Evolutionary conservation across 2,113 vertebrate genomes (phyloP), one percentile per base, ranked within the genome.

Genomic region (Rallus limicola): DNA sequence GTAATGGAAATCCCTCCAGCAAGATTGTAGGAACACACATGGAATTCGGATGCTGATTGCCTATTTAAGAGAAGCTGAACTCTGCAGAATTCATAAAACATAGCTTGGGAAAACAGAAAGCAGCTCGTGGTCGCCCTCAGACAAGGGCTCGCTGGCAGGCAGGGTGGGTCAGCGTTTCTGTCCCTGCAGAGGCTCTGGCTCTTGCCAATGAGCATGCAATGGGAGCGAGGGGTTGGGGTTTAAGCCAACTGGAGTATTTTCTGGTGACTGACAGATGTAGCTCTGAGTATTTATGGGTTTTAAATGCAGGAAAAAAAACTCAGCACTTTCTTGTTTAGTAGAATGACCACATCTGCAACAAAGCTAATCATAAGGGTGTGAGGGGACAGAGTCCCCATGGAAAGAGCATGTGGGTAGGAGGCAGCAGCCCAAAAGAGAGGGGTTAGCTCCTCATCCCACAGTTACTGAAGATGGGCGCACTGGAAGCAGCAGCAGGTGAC

Each of bases 1-100:
- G 3, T 18, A 20, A 38, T 7, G 40, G 53, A 60, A 77, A 50
- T 6, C 34, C 68, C 64, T 24, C 20, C 40, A 36, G 55, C 2
- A 1, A 20, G 42, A 31, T 13, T 29, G 5, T 36, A 16, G 31
- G 44, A 58, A n/a, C 40, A 11, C 0, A 2, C 0, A 6, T 2
- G 40, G 77, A 44, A 53, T 44, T 34, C n/a, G 60, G 78, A 25
- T 52, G 56, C 53, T 17, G 42, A 33, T 46, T 59, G 55, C 21
- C 3, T n/a, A 24, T 31, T 60, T 56, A 52, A 75, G 67, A 80
- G 5, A 26, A 83, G 28, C 16, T n/a, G 31, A 34, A 62, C 28
- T 83, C 44, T 71, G 26, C 60, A 80, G 68, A 58, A 70, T 38
- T 44, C 34, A 26, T 3, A 65, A 38, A 82, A 52, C 6, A 10